Percentiles rank a stretch among this genome's conserved stretches.
Conservation (phyloP, 2,797 vertebrate species). For the Anguilla marmorata region DNA sequence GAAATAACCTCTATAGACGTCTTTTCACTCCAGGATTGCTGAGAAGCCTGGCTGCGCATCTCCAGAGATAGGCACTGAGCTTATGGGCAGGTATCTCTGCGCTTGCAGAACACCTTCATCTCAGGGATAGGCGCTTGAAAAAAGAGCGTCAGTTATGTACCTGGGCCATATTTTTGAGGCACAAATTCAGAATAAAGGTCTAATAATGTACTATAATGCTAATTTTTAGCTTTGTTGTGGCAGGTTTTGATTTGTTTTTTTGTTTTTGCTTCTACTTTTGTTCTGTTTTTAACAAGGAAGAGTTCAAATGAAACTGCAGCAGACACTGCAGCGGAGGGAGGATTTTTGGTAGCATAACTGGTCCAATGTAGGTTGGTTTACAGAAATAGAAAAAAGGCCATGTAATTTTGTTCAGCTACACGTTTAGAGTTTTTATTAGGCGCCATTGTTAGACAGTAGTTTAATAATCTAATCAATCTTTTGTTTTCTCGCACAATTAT, state of each 20-base stretch:
- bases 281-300: background rate
- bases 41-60: constrained; percentile 39
- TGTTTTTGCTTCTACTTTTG: background rate
- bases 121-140: constrained; percentile 38
- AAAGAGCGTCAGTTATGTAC: constrained; percentile 29
- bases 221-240: background rate
- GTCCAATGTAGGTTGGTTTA: background rate
- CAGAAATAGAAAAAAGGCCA: background rate
- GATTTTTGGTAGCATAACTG: background rate
- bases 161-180: constrained; percentile 7
- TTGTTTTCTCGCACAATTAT: constrained; percentile 30
- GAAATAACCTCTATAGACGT: constrained; percentile 76
- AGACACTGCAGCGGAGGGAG: background rate
- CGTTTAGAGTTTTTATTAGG: no score
- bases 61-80: constrained; percentile 28
- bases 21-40: constrained; percentile 72
- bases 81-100: constrained; percentile 45
- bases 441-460: constrained; percentile 3
- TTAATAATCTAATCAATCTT: background rate
- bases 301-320: background rate
- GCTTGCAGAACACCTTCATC: constrained; percentile 39
- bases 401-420: background rate
- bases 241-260: background rate
- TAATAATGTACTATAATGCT: background rate
- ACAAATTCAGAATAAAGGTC: background rate